phyloP scores from a whole-genome alignment of 1,140 invertebrate genomes.

The Zaprionus gabonicus region DNA sequence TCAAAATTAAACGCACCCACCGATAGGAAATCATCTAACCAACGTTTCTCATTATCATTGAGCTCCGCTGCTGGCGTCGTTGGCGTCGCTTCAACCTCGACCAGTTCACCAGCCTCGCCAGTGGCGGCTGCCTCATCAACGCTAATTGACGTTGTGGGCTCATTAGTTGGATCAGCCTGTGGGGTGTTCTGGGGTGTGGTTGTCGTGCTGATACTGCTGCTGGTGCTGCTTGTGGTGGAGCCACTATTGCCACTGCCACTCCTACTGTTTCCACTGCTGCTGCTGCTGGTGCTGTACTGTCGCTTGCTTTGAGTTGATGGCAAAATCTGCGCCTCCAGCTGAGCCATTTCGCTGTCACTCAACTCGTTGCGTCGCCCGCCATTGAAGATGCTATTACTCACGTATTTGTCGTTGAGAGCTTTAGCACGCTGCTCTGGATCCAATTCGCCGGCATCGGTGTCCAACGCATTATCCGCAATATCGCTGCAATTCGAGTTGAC shows the following conservation, averaged over 20 bases:
- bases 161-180: slow-evolving; percentile 60
- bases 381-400: slow-evolving; percentile 79
- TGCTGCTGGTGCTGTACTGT: slow-evolving; percentile 38
- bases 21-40: slow-evolving; percentile 81
- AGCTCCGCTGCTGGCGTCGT: slow-evolving; percentile 60
- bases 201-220: slow-evolving; percentile 10
- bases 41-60: slow-evolving; percentile 81
- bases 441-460: neutral
- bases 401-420: slow-evolving; percentile 72
- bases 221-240: slow-evolving; percentile 1
- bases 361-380: slow-evolving; percentile 78
- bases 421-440: slow-evolving; percentile 48
- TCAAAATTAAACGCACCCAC: slow-evolving; percentile 82
- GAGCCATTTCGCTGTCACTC: slow-evolving; percentile 71
- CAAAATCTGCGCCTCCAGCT: slow-evolving; percentile 75
- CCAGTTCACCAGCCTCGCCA: slow-evolving; percentile 10
- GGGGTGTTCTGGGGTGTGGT: slow-evolving; percentile 1
- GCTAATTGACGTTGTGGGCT: slow-evolving; percentile 68
- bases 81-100: slow-evolving; percentile 17
- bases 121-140: slow-evolving; percentile 63
- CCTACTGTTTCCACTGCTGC: slow-evolving; percentile 8
- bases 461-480: slow-evolving; percentile 50
- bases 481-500: slow-evolving; percentile 75
- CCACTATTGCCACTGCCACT: slow-evolving; percentile 12
- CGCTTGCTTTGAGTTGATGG: slow-evolving; percentile 52